phyloP scores from a whole-genome alignment of 2,797 vertebrate species.

The Gadopsis marmoratus region DNA sequence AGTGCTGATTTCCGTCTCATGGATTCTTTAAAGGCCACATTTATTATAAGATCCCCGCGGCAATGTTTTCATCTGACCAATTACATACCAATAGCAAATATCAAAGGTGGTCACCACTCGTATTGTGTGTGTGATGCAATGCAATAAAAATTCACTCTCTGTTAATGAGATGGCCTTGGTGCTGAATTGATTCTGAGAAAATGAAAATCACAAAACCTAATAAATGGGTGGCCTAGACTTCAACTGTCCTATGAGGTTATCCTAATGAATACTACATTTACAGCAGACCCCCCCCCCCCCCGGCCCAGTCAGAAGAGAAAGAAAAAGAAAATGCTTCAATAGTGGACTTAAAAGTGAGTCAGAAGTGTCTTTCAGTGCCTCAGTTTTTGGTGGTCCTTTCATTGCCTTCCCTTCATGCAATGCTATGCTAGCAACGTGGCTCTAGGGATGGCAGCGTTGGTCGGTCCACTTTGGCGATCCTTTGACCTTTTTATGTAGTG shows the following conservation, averaged over 20 bases:
- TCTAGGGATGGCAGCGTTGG: background rate
- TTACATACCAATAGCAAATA: background rate
- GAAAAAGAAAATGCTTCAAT: too few species aligned
- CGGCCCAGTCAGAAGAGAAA: background rate
- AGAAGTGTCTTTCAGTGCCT: background rate
- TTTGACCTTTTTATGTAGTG: background rate
- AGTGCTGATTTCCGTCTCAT: background rate
- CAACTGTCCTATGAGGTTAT: background rate
- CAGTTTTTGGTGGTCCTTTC: background rate
- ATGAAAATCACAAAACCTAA: background rate
- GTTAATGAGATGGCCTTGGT: background rate
- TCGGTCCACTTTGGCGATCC: background rate
- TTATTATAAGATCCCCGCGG: constrained; percentile 10
- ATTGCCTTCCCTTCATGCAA: background rate
- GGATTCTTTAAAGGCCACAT: constrained; percentile 13
- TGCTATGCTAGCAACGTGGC: background rate
- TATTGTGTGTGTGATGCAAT: background rate
- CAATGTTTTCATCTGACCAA: constrained; percentile 16
- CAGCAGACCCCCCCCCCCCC: background rate
- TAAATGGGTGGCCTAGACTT: background rate
- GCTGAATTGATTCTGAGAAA: background rate
- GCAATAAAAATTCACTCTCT: background rate
- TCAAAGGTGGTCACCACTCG: background rate
- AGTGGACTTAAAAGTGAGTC: background rate
- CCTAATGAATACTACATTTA: too few species aligned